phyloP scores from a whole-genome alignment of 1,140 invertebrate genomes.

The Apocrypta bakeri region DNA sequence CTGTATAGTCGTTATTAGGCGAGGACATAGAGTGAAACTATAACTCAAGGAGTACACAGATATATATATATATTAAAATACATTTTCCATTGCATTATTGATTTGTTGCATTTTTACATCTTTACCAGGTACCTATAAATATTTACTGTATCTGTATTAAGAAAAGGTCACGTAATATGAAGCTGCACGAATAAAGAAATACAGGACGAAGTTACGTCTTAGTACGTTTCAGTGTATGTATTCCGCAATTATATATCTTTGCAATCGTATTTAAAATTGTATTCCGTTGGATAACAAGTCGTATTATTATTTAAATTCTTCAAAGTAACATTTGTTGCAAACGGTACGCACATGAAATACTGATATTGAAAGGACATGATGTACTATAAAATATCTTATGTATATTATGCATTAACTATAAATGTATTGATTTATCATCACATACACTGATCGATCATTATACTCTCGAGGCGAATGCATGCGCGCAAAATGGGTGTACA shows the following conservation, averaged over 20 bases:
- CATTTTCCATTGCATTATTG: slow-evolving; percentile 19
- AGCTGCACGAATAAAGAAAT: background rate
- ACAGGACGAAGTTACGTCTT: too few relatives aligned
- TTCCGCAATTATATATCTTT: too few relatives aligned
- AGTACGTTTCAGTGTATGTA: too few relatives aligned
- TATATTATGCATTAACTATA: background rate
- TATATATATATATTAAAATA: slow-evolving; percentile 43
- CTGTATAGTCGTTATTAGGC: slow-evolving; percentile 46
- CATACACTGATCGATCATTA: background rate
- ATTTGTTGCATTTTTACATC: slow-evolving; percentile 26
- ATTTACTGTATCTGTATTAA: background rate
- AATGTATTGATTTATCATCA: background rate
- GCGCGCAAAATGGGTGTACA: background rate
- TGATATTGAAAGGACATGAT: background rate
- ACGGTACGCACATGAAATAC: slow-evolving; percentile 11
- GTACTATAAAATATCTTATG: background rate
- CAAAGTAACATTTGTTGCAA: background rate
- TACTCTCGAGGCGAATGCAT: slow-evolving; percentile 37
- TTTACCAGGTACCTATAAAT: slow-evolving; percentile 6
- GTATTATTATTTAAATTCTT: too few relatives aligned
- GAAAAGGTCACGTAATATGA: background rate
- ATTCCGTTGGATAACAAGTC: too few relatives aligned
- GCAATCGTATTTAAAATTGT: too few relatives aligned
- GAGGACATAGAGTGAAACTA: slow-evolving; percentile 3
- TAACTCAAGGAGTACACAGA: slow-evolving; percentile 18